Conservation (phyloP, 64 coral and sea anemone genomes). For the Porites australiensis region DNA sequence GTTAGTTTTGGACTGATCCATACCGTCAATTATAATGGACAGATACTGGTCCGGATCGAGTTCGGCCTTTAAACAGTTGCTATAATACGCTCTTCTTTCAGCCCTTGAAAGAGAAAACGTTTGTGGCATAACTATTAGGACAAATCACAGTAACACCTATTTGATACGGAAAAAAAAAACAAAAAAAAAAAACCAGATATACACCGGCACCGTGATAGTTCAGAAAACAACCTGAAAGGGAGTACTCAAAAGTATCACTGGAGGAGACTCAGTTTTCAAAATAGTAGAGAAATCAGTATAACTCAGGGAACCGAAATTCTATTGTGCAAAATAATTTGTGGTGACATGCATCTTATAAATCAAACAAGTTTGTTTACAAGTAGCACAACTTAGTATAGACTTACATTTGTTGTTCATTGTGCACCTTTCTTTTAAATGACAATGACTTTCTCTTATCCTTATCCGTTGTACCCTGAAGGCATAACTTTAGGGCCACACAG, state of each 20-base stretch:
- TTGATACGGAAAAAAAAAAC: background rate
- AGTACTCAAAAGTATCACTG: too few relatives aligned
- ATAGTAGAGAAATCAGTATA: too few relatives aligned
- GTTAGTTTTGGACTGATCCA: conserved; percentile 17
- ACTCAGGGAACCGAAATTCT: too few relatives aligned
- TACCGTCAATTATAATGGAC: background rate
- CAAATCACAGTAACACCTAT: too few relatives aligned
- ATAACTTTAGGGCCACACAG: background rate
- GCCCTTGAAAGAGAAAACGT: background rate
- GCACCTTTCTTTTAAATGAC: background rate
- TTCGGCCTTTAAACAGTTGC: conserved; percentile 5
- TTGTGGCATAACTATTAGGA: too few relatives aligned
- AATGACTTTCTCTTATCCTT: background rate
- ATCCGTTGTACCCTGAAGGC: background rate
- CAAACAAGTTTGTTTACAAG: too few relatives aligned
- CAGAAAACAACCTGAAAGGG: too few relatives aligned
- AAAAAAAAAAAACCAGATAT: background rate
- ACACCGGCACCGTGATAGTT: background rate
- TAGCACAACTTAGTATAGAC: background rate
- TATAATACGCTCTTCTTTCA: background rate
- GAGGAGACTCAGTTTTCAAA: too few relatives aligned
- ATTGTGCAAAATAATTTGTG: too few relatives aligned
- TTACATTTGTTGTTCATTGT: conserved; percentile 30
- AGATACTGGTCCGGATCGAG: background rate
- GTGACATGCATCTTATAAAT: too few relatives aligned